Evolutionary conservation across 2,888 invertebrate genomes (phyloP).

Genomic region (Drosophila gaucha): DNA sequence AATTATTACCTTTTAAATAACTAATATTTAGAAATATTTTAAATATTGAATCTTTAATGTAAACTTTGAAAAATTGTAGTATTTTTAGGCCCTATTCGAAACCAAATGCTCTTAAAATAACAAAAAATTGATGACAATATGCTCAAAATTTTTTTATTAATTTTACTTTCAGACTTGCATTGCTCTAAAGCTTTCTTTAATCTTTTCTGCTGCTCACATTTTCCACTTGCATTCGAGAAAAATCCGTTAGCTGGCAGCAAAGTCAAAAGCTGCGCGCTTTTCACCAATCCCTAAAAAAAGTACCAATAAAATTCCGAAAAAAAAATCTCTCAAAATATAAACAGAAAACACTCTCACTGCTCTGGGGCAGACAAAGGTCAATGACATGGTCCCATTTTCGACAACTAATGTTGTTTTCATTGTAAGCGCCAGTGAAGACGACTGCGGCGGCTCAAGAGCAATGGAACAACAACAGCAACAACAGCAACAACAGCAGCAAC

Average conservation of each 20-base stretch:
- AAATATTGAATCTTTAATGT: too few species aligned
- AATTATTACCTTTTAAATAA: too few species aligned
- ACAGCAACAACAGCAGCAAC: conserved; percentile 34
- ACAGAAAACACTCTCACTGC: conserved; percentile 74
- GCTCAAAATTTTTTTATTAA: too few species aligned
- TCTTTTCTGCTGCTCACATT: neutral
- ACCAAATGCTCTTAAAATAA: too few species aligned
- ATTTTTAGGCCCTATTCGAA: too few species aligned
- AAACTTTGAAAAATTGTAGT: too few species aligned
- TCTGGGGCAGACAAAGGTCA: conserved; percentile 73
- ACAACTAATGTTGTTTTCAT: conserved; percentile 58
- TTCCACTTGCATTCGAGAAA: conserved; percentile 49
- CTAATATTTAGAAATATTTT: too few species aligned
- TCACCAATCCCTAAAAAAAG: conserved; percentile 13
- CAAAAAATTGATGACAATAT: too few species aligned
- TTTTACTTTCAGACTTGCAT: neutral
- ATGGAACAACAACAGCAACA: conserved; percentile 46
- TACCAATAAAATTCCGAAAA: conserved; percentile 19
- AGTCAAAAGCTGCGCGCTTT: conserved; percentile 18
- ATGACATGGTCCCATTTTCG: conserved; percentile 80
- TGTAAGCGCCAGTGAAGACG: conserved; percentile 58
- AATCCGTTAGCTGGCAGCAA: conserved; percentile 23
- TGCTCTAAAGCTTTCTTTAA: conserved; percentile 2
- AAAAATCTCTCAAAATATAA: conserved; percentile 23
- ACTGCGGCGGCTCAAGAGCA: conserved; percentile 50